A percentile compares a stretch with the other conserved stretches of the same genome.
phyloP scores from a whole-genome alignment of 2,797 vertebrate species.

The Rhodeus uyekii region DNA sequence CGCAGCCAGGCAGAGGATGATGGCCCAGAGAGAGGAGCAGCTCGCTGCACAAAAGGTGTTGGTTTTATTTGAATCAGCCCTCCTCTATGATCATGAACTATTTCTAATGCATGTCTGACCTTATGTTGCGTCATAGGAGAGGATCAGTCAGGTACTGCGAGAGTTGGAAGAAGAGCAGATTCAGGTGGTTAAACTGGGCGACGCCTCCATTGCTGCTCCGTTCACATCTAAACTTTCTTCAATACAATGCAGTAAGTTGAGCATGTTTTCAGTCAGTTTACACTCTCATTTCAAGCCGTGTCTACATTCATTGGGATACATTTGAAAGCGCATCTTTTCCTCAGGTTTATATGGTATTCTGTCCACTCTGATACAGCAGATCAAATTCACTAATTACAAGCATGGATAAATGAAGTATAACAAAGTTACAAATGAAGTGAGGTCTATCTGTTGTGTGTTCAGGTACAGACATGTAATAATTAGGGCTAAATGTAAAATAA shows the following conservation, averaged over 20 bases:
- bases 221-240: slow-evolving; percentile 98
- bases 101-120: too few species aligned
- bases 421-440: too few species aligned
- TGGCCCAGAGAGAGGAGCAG: slow-evolving; percentile 89
- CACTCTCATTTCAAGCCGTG: background rate
- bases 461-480: too few species aligned
- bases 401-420: too few species aligned
- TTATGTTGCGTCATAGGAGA: slow-evolving; percentile 88
- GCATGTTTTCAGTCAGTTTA: background rate
- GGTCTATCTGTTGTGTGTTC: too few species aligned
- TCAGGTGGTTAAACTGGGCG: slow-evolving; percentile 93
- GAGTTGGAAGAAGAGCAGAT: slow-evolving; percentile 94
- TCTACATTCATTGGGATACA: background rate
- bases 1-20: slow-evolving; percentile 81
- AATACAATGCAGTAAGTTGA: slow-evolving; percentile 95
- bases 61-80: too few species aligned
- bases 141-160: slow-evolving; percentile 90
- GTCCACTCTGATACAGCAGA: background rate
- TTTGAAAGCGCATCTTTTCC: background rate
- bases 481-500: too few species aligned
- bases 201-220: slow-evolving; percentile 95
- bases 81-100: too few species aligned
- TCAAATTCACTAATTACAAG: too few species aligned
- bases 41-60: slow-evolving; percentile 88
- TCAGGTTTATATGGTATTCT: background rate